Base-by-base conservation (phyloP, 2,888 invertebrate genomes). In the Busseola fusca region DNA sequence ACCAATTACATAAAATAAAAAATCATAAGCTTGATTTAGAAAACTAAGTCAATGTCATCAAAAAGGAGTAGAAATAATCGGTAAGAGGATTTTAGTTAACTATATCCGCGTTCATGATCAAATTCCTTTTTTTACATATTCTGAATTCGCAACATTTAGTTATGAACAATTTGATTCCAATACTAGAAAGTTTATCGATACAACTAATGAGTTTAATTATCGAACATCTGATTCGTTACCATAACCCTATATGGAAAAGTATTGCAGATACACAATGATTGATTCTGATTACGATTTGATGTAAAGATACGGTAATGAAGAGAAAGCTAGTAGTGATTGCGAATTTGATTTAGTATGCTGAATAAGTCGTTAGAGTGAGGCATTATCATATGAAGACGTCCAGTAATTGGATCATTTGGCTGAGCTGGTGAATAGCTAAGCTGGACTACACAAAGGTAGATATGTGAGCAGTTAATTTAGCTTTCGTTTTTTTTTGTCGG, bases 251-350 rank as follows among this genome's bases (percentile, higher is more conserved):
- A 77, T 50, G 59, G 68, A 63, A 54, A 64, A 45, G 42, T 66
- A 58, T 63, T 80, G 72, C 70, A 76, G 71, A 77, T 68, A 68
- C 65, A 18, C 76, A 72, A 71, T 88, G 89, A 88, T 86, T 86
- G 79, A 88, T 89, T 87, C 85, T 86, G 87, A 87, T 89, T 87
- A 86, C 80, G 68, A 80, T 80, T 77, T 86, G 82, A 86, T 86
- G 85, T 85, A 84, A 86, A 85, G 80, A 83, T 84, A 83, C 80
- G 62, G 59, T 78, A 74, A 81, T 78, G 78, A 78, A 78, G 80
- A 76, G 84, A 87, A 86, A 87, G 82, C 71, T 82, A 82, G 74
- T 74, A 73, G 59, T 37, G 60, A 69, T 74, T 66, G 69, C 66
- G 48, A 74, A 72, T 75, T 80, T 81, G 72, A 83, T 84, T 79